Percentiles rank a stretch among this genome's conserved stretches.
These are phyloP conservation scores for Serinus canaria DNA, from an alignment of 2,113 vertebrate species.

Conservation along the genomic window DNA sequence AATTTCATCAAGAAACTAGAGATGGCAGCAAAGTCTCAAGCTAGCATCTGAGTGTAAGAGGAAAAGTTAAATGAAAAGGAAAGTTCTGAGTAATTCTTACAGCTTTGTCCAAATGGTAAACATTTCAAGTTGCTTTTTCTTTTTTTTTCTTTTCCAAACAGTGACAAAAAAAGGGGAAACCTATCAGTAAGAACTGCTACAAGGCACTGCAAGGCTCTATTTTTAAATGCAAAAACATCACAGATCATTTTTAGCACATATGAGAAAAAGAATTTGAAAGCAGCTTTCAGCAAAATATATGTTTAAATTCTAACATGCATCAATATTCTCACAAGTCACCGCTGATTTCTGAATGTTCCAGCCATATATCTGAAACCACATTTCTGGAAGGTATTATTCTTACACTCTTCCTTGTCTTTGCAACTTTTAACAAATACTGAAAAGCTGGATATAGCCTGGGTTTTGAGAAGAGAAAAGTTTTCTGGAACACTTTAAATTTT, in stretches of 20 bases:
- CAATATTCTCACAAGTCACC: background rate
- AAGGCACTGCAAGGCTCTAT: background rate
- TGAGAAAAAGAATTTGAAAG: background rate
- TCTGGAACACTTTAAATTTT: background rate
- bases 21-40: conserved; percentile 65
- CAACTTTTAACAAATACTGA: background rate
- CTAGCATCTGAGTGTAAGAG: background rate
- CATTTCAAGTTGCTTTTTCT: background rate
- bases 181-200: background rate
- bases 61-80: conserved; percentile 10
- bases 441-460: background rate
- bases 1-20: conserved; percentile 57
- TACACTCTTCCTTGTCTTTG: background rate
- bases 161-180: background rate
- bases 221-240: background rate
- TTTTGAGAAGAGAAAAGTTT: background rate
- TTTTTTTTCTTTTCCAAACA: background rate
- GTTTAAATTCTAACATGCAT: background rate
- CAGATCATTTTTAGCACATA: background rate
- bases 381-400: background rate
- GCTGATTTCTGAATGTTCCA: background rate
- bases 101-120: background rate
- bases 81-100: background rate
- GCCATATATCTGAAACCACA: background rate
- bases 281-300: background rate